Conservation (phyloP, 2,888 invertebrate species). For the Chesias legatella region DNA sequence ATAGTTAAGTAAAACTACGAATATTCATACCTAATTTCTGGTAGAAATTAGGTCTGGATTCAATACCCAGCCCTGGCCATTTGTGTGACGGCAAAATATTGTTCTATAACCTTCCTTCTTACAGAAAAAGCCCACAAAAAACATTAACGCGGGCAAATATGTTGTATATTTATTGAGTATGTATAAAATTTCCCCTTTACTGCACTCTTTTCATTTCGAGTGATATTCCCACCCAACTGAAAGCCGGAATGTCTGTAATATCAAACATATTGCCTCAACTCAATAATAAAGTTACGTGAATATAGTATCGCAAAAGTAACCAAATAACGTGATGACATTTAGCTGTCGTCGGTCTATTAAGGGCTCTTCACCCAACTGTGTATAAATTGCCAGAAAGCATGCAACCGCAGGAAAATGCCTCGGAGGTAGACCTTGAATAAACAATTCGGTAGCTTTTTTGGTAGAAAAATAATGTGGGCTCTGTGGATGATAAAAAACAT, state of each 20-base stretch:
- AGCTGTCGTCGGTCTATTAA: slow-evolving; percentile 77
- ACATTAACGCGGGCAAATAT: too few relatives aligned
- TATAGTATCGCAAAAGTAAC: slow-evolving; percentile 53
- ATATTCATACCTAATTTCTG: too few relatives aligned
- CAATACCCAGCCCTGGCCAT: too few relatives aligned
- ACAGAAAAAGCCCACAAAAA: too few relatives aligned
- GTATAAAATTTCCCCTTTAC: too few relatives aligned
- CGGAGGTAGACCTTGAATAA: slow-evolving; percentile 57
- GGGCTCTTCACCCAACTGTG: slow-evolving; percentile 65
- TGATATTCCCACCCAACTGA: not conserved
- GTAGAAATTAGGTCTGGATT: too few relatives aligned
- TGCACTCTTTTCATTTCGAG: too few relatives aligned
- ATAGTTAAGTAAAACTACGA: too few relatives aligned
- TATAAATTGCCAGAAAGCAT: slow-evolving; percentile 70
- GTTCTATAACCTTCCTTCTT: too few relatives aligned
- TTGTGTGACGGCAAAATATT: too few relatives aligned
- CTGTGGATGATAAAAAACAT: too few relatives aligned
- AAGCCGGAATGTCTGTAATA: slow-evolving; percentile 25
- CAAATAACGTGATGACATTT: slow-evolving; percentile 76
- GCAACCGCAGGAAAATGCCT: slow-evolving; percentile 64
- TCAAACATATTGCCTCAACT: slow-evolving; percentile 33
- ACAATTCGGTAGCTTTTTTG: slow-evolving; percentile 45
- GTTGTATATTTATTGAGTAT: too few relatives aligned
- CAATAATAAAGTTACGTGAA: slow-evolving; percentile 52
- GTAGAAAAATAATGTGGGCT: not conserved